Evolutionary conservation across 2,888 invertebrate genomes (phyloP), one percentile per base, ranked within the genome.

Genomic region (Hyppa rectilinea): DNA sequence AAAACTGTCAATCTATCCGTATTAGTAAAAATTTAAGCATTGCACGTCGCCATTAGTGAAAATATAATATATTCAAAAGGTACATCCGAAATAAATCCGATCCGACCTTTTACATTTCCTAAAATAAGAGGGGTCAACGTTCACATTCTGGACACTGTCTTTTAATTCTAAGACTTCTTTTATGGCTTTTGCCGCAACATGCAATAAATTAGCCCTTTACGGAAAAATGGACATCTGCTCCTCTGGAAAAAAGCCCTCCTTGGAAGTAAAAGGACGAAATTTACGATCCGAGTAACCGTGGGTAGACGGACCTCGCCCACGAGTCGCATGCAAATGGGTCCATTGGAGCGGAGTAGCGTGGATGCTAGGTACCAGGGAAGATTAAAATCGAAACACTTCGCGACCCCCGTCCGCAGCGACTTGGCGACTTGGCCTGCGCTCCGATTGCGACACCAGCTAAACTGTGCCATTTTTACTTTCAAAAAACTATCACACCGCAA

Each of bases 211-310:
- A 94, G 93, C 88, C 92, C 91, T 92, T 92, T 91, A 90, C 90
- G 92, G 89, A 92, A 94, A 95, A 95, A 94, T 93, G 91, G 92
- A 93, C 94, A 95, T 94, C 93, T 94, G 94, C 90, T 94, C 90
- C 92, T 90, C 87, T 87, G 91, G 87, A 92, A 93, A 93, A 94
- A 93, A 92, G 85, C 88, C 91, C 91, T 92, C 88, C 92, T 92
- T 92, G 89, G 91, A 93, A 93, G 93, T 92, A 93, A 94, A 94
- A 94, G 93, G 94, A 94, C 93, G 90, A 93, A 95, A 95, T 95
- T 95, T 95, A 95, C 95, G 95, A 93, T 90, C 93, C 92, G 90
- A 91, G 92, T 94, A 93, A 92, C 92, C 92, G 93, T 93, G 94
- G 93, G 94, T 94, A 92, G 94, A 92, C 91, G 92, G 91, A 90